These are phyloP conservation scores for Diceros bicornis DNA, from an alignment of 2,797 vertebrate species.

Conservation along the genomic window DNA sequence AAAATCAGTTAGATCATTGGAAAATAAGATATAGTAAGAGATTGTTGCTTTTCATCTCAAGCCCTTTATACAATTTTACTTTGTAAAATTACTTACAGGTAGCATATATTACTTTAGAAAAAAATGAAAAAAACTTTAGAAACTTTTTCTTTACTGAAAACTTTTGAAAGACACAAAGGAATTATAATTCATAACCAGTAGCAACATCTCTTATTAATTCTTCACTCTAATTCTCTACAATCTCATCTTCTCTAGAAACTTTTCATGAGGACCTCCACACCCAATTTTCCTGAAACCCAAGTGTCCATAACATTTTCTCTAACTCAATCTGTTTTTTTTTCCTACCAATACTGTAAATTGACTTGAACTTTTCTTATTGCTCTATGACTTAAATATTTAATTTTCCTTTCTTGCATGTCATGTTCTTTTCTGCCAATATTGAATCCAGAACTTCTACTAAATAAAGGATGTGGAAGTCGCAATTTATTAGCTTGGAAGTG, in stretches of 20 bases:
- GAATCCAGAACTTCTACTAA: background rate
- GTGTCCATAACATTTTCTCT: constrained; percentile 4
- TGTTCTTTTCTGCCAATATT: background rate
- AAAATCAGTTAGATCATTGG: background rate
- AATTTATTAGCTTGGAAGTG: background rate
- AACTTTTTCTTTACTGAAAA: background rate
- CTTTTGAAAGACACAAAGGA: background rate
- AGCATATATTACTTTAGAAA: background rate
- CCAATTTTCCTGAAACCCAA: background rate
- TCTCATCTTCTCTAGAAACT: background rate
- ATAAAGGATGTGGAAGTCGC: background rate
- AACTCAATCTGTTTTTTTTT: background rate
- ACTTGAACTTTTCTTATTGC: background rate
- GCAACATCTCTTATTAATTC: background rate
- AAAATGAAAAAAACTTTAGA: background rate
- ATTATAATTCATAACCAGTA: background rate
- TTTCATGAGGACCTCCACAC: background rate
- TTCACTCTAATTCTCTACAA: background rate
- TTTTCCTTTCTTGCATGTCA: background rate
- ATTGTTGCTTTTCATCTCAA: background rate
- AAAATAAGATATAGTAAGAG: background rate
- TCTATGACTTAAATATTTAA: background rate
- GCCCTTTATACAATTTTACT: background rate
- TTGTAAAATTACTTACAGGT: background rate
- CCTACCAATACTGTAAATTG: background rate